Evolutionary conservation across 2,113 vertebrate genomes (phyloP).

Genomic region (Sinocyclocheilus anophthalmus): DNA sequence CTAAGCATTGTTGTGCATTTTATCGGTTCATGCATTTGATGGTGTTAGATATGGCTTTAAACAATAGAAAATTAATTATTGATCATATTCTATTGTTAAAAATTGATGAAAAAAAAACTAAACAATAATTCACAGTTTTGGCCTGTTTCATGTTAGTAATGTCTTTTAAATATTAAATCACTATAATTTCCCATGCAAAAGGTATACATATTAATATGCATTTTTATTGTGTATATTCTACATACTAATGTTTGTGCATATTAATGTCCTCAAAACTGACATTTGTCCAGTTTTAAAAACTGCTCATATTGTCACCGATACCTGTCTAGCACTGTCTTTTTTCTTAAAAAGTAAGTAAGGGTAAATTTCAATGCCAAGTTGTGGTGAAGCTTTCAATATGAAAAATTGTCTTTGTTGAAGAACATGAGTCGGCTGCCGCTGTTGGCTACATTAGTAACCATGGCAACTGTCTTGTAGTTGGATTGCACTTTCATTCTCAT

Average conservation of each 20-base stretch:
- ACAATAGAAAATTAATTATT: not conserved
- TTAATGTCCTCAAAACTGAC: not conserved
- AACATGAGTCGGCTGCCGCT: conserved; percentile 23
- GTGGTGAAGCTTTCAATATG: not conserved
- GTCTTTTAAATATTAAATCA: not conserved
- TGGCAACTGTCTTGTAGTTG: conserved; percentile 60
- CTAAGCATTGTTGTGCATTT: not conserved
- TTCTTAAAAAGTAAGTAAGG: not conserved
- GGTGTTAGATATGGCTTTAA: not conserved
- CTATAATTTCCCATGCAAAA: not conserved
- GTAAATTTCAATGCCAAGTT: not conserved
- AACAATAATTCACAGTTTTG: too few relatives aligned
- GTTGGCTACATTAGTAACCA: conserved; percentile 65
- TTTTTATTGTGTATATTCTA: not conserved
- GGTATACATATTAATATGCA: not conserved
- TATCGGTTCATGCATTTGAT: not conserved
- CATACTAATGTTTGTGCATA: not conserved
- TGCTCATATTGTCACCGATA: not conserved
- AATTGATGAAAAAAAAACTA: not conserved
- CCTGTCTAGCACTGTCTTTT: too few relatives aligned
- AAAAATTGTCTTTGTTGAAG: not conserved
- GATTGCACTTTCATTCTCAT: conserved; percentile 63
- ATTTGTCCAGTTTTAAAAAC: not conserved
- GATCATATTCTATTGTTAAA: not conserved
- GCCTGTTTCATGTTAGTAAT: not conserved